A percentile compares a stretch with the other conserved stretches of the same genome.
Conservation (phyloP, 2,888 invertebrate genomes). For the Gisinianus flammeolus region DNA sequence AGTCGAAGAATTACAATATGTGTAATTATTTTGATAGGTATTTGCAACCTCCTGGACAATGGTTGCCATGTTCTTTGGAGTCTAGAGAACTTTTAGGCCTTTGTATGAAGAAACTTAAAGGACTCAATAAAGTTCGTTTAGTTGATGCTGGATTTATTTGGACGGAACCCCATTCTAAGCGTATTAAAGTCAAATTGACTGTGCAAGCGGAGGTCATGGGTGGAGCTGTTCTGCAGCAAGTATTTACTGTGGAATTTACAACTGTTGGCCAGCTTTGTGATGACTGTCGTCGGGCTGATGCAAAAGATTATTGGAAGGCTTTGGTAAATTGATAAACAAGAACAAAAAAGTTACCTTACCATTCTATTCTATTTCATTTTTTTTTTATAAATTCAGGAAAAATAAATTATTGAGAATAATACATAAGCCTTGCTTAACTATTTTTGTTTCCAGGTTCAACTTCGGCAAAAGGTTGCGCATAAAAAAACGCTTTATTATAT, state of each 20-base stretch:
- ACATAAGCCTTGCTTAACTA: not conserved
- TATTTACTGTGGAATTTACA: conserved; percentile 92
- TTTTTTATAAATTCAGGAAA: not conserved
- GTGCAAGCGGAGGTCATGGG: conserved; percentile 94
- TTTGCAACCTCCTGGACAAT: conserved; percentile 87
- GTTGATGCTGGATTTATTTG: conserved; percentile 97
- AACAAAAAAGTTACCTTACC: no score
- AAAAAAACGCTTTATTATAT: conserved; percentile 97
- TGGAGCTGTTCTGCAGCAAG: conserved; percentile 90
- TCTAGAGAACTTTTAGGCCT: conserved; percentile 86
- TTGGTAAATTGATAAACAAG: conserved; percentile 64
- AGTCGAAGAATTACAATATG: not conserved
- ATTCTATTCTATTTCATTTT: not conserved
- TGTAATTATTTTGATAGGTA: no score
- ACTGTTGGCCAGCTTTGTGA: conserved; percentile 95
- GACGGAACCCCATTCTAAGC: conserved; percentile 99
- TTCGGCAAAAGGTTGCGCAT: conserved; percentile 85
- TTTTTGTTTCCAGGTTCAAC: conserved; percentile 71
- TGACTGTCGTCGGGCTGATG: conserved; percentile 95
- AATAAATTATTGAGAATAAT: not conserved
- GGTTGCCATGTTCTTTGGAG: conserved; percentile 84
- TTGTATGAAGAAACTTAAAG: conserved; percentile 91
- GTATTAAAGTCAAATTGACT: conserved; percentile 91
- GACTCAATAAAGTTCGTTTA: conserved; percentile 84
- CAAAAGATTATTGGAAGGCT: conserved; percentile 97